Conservation (phyloP, 2,113 vertebrate genomes). For the Morone chrysops region DNA sequence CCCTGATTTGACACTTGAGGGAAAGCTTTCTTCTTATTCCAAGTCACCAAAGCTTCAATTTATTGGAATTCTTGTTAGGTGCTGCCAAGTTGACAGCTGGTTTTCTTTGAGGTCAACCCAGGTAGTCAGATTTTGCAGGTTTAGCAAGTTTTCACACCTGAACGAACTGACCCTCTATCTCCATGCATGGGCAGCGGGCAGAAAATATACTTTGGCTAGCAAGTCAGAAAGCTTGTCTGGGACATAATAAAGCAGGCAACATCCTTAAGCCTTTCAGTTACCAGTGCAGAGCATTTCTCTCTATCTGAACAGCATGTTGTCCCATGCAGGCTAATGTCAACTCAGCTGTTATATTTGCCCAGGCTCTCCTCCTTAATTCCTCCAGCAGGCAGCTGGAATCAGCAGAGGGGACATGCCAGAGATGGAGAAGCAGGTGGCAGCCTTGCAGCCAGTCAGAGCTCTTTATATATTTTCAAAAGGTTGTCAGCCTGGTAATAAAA, state of each 20-base stretch:
- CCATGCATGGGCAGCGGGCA: slow-evolving; percentile 53
- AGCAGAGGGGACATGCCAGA: slow-evolving; percentile 52
- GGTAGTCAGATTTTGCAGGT: slow-evolving; percentile 47
- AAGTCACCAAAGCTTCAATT: slow-evolving; percentile 27
- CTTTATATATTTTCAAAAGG: slow-evolving; percentile 25
- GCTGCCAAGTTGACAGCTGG: slow-evolving; percentile 17
- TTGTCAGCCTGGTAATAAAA: slow-evolving; percentile 20
- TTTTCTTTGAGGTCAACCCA: slow-evolving; percentile 13
- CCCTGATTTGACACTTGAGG: neutral
- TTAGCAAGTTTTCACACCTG: slow-evolving; percentile 59
- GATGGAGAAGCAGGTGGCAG: slow-evolving; percentile 61
- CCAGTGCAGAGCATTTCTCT: slow-evolving; percentile 69
- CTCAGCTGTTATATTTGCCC: slow-evolving; percentile 74
- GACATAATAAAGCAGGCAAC: slow-evolving; percentile 78
- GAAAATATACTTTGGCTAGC: slow-evolving; percentile 73
- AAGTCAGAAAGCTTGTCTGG: slow-evolving; percentile 67
- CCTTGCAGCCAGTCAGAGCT: slow-evolving; percentile 32
- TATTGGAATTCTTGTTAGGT: neutral
- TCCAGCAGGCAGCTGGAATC: slow-evolving; percentile 66
- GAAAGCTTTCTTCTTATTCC: slow-evolving; percentile 26
- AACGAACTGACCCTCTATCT: slow-evolving; percentile 49
- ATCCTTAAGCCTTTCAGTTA: slow-evolving; percentile 78
- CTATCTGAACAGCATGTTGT: slow-evolving; percentile 72
- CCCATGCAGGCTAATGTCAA: slow-evolving; percentile 63
- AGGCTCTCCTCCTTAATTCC: slow-evolving; percentile 67